Base-by-base conservation (phyloP, 1,140 invertebrate genomes). In the Nasonia longicornis region DNA sequence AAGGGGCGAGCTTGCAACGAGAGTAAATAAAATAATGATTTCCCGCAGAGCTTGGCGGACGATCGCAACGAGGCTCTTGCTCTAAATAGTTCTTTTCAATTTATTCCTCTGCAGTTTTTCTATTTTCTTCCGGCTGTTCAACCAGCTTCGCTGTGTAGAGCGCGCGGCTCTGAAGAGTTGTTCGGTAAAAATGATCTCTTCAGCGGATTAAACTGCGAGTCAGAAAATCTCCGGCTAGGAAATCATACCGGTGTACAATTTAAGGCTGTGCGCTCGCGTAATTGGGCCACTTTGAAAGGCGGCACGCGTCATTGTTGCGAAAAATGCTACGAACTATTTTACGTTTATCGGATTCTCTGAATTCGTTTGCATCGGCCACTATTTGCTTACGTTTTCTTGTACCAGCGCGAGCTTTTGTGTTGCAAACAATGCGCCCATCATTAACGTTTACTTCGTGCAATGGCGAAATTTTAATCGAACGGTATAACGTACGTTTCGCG, bases 31-130 rank as follows among this genome's bases (percentile, higher is more conserved):
- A 71, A 71, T 69, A 80, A 80, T 69, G 58, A 31, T 69, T 66
- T 48, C 22, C 42, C 52, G 38, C 29, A 10, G 22, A 64, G 14
- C 26, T 26, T 35, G 22, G 29, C 38, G 12, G 64, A 26, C 63
- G 79, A 80, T 77, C 14, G 29, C 71, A 81, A 81, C 66, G 48
- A 81, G 79, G 73, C 42, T 42, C 10, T 20, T 71, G 52, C 31
- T 48, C 11, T 75, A 58, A 48, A 69, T 80, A 35, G 26, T 20
- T 80, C 16, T 80, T 75, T 80, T 58, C 58, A 74, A 80, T 80
- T 74, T 80, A 26, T 69, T 67, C 2, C 26, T 35, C 42, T 11
- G 31, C 63, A 75, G 10, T 66, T 38, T 22, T 66, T 26, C 26
- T 58, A 26, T 31, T 52, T 74, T 74, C 26, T 66, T 66, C 11